Evolutionary conservation across 2,113 vertebrate genomes (phyloP), one percentile per base, ranked within the genome.

Genomic region (Alaudala cheleensis): DNA sequence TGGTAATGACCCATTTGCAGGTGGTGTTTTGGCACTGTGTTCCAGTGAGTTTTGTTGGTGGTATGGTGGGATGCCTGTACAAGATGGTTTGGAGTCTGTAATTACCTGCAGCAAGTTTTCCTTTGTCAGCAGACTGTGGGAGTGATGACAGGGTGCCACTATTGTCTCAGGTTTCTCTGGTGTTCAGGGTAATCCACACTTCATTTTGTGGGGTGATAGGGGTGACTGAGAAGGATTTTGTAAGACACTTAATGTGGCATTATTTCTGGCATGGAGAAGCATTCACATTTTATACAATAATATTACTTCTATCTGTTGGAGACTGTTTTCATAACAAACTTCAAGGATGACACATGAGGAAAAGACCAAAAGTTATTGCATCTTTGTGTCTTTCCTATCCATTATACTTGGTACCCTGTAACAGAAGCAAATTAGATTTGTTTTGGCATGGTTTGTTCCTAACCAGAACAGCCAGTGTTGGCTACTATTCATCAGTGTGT

Each of bases 361-460:
- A 86, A 64, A 82, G 54, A 29, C 5, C 34, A 67, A 11, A 47
- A 81, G 16, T 66, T 81, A 51, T 3, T 78, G 28, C 45, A 80
- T 77, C 54, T 15, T 80, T 45, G 11, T 69, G 28, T 60, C 45
- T 86, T 80, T 67, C 58, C 13, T 44, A 61, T 88, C n/a, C 4
- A 0, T 90, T 83, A 44, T 51, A 60, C 21, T 39, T 86, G 34
- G 17, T 69, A 72, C n/a, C 7, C 14, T 88, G 71, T 60, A 29
- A 53, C 44, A 85, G 40, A 80, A 82, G 45, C 39, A 92, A 82
- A 86, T 64, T 56, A 49, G 12, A 18, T 87, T 91, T 86, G 20
- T 80, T 82, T 72, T 80, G 50, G 81, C 71, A 33, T 56, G 45
- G 31, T 81, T 90, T 77, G 22, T 53, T 92, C 45, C n/a, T 93